Conservation (phyloP, 1,140 invertebrate genomes). For the Apis mellifera region DNA sequence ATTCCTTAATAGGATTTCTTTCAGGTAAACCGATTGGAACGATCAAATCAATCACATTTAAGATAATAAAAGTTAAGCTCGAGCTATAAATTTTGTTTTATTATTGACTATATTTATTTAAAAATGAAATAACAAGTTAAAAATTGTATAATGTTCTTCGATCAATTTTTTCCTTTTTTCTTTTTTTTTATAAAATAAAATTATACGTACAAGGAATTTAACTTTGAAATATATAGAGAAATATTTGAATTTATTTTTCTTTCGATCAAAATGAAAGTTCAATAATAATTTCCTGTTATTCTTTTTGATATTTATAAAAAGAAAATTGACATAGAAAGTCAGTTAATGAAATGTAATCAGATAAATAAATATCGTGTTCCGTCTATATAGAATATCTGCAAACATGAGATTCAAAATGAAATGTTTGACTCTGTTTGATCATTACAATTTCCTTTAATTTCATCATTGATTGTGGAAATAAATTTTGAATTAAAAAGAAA, state of each 20-base stretch:
- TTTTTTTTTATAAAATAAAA: neutral
- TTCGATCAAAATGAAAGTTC: neutral
- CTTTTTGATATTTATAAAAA: neutral
- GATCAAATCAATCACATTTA: neutral
- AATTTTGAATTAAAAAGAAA: neutral
- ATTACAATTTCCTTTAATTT: neutral
- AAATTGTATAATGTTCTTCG: neutral
- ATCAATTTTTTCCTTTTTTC: neutral
- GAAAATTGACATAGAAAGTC: neutral
- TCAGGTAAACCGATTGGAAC: constrained; percentile 29
- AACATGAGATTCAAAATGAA: neutral
- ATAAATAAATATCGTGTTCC: neutral
- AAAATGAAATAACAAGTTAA: neutral
- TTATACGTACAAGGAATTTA: neutral
- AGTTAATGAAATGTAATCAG: neutral
- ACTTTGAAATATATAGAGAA: neutral
- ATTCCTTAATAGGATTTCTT: constrained; percentile 52
- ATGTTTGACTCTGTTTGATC: neutral
- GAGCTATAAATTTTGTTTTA: neutral
- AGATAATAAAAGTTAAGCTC: neutral
- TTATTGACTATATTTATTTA: neutral
- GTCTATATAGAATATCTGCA: neutral
- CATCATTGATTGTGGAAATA: neutral
- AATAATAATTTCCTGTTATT: neutral
- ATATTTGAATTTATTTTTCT: neutral